Evolutionary conservation across 1,140 invertebrate genomes (phyloP).

Genomic region (Adelges cooleyi): DNA sequence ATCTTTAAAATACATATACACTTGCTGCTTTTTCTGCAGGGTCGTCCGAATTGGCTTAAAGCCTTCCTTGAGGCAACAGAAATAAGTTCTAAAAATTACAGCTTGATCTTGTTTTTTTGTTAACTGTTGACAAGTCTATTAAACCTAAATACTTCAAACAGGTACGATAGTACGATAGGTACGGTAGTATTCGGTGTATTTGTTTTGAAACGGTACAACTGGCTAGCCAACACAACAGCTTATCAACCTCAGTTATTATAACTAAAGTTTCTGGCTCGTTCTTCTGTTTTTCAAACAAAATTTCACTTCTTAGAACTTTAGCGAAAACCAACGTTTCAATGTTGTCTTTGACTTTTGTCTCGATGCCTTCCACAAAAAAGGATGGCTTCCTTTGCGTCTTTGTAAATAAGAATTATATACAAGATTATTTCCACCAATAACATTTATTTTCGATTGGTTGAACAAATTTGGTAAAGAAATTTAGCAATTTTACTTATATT

Average conservation of each 20-base stretch:
- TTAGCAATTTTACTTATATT: constrained; percentile 63
- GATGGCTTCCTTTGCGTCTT: constrained; percentile 67
- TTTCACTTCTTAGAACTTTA: constrained; percentile 72
- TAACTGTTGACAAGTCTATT: constrained; percentile 60
- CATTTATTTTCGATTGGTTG: constrained; percentile 90
- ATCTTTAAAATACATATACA: too few relatives aligned
- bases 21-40: too few relatives aligned
- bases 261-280: constrained; percentile 66
- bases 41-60: too few relatives aligned
- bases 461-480: constrained; percentile 85
- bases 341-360: constrained; percentile 76
- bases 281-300: constrained; percentile 67
- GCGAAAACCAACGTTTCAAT: constrained; percentile 75
- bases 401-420: constrained; percentile 65
- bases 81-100: too few relatives aligned
- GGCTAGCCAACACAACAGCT: constrained; percentile 73
- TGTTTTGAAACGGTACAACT: too few relatives aligned
- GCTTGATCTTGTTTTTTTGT: constrained; percentile 55
- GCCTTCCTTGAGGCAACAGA: too few relatives aligned
- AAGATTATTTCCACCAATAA: constrained; percentile 80
- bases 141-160: constrained; percentile 92
- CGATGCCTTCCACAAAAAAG: constrained; percentile 74
- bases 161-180: constrained; percentile 90
- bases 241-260: constrained; percentile 81
- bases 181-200: constrained; percentile 73